Evolutionary conservation across 2,797 vertebrate species (phyloP), one percentile per base, ranked within the genome.

Genomic region (Sebastes oblongus): DNA sequence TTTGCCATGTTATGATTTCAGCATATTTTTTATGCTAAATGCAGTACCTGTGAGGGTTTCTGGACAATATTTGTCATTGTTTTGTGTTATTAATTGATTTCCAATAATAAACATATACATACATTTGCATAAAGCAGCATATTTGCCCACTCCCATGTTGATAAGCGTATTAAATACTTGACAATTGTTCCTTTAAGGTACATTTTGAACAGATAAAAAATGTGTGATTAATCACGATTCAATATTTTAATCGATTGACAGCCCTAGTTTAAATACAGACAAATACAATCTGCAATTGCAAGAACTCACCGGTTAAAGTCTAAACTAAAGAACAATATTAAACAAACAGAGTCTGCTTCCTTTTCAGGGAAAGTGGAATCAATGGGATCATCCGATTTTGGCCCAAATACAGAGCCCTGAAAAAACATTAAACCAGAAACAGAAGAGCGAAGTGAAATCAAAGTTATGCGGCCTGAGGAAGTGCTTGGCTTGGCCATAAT

Each of bases 331-430:
- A 82, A 88, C 65, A 83, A 77, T 84, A 82, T 86, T 62, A 84
- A 36, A 82, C 70, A 89, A 91, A 92, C 82, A 89, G n/a, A 52
- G 76, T 29, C 79, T 20, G 74, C 69, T 89, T 90, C 87, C 88
- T 79, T 83, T 68, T 64, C 32, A 27, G 73, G 79, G 78, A 80
- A 78, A 66, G 22, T 8, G 8, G 66, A 80, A 87, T 85, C 72
- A 82, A 86, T 78, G 75, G 60, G 65, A 83, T 82, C 62, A 4
- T 78, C 69, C 2, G 60, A 78, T 67, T 79, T 73, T 60, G 76
- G 74, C 74, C 77, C 13, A 36, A 76, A 82, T 27, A 71, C 22
- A 75, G 68, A 80, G 50, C 24, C 4, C 80, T 86, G 78, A 76
- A 74, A 81, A 76, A 91, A 88, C 75, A 66, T 16, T 24, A 22